Conservation (phyloP, 2,888 invertebrate species). For the Ectemnius continuus region DNA sequence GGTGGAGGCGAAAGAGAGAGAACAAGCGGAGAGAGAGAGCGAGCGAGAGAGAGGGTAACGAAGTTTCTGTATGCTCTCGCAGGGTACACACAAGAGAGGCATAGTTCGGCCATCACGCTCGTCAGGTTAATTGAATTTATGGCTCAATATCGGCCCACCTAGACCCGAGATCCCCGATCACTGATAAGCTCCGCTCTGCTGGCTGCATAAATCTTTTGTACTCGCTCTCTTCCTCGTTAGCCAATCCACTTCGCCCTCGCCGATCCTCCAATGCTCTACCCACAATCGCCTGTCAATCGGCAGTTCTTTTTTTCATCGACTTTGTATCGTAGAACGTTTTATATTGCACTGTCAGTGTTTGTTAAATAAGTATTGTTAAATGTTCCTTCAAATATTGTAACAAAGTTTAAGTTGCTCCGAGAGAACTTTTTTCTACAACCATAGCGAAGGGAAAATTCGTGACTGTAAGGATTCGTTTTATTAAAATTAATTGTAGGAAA, state of each 20-base stretch:
- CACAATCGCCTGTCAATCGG: conserved; percentile 20
- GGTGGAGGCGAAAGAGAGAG: too few relatives aligned
- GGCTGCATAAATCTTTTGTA: conserved; percentile 59
- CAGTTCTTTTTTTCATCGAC: not conserved
- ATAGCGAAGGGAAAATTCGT: too few relatives aligned
- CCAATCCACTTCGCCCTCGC: conserved; percentile 23
- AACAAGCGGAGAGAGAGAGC: too few relatives aligned
- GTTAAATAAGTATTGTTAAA: too few relatives aligned
- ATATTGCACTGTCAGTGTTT: too few relatives aligned
- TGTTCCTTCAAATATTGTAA: too few relatives aligned
- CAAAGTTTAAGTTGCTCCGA: too few relatives aligned
- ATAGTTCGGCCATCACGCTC: conserved; percentile 53
- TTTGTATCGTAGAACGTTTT: not conserved
- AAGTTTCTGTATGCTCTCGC: conserved; percentile 30
- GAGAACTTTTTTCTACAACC: too few relatives aligned
- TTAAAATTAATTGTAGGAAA: too few relatives aligned
- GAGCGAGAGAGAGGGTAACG: conserved; percentile 13
- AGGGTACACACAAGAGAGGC: conserved; percentile 20
- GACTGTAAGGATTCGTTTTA: too few relatives aligned
- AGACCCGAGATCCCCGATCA: conserved; percentile 62
- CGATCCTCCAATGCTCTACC: conserved; percentile 25
- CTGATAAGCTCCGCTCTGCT: conserved; percentile 58
- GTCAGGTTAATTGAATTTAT: conserved; percentile 71
- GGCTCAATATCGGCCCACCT: conserved; percentile 64
- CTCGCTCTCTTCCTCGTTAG: conserved; percentile 39